A percentile compares a stretch with the other conserved stretches of the same genome.
Evolutionary conservation across 2,888 invertebrate species (phyloP).

Genomic region (Tipula lateralis): DNA sequence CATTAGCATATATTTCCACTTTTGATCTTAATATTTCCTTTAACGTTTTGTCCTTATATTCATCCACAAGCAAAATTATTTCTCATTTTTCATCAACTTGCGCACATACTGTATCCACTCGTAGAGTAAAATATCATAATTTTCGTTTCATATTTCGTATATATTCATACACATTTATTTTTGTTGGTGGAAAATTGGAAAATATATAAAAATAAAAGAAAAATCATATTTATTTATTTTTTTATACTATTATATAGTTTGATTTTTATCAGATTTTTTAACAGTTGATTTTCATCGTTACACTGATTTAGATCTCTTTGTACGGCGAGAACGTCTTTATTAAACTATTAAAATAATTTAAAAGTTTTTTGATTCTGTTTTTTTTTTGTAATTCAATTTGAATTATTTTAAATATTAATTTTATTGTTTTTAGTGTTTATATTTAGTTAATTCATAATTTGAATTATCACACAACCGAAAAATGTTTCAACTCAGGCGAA

Average conservation of each 20-base stretch:
- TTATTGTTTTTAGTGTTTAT: neutral
- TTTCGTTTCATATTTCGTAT: neutral
- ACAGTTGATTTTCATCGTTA: constrained; percentile 11
- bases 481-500: constrained; percentile 19
- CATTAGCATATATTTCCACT: neutral
- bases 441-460: neutral
- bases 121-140: neutral
- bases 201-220: neutral
- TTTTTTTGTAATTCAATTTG: neutral
- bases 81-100: neutral
- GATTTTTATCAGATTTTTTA: neutral
- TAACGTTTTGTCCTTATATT: neutral
- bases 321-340: neutral
- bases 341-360: neutral
- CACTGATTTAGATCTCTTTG: neutral
- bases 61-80: neutral
- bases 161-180: neutral
- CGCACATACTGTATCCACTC: neutral
- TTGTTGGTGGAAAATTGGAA: neutral
- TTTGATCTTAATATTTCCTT: neutral
- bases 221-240: neutral
- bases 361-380: neutral
- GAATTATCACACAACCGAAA: neutral
- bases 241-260: constrained; percentile 12
- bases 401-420: neutral